Base-by-base conservation (phyloP, 2,797 vertebrate genomes). In the Sibirionetta formosa region DNA sequence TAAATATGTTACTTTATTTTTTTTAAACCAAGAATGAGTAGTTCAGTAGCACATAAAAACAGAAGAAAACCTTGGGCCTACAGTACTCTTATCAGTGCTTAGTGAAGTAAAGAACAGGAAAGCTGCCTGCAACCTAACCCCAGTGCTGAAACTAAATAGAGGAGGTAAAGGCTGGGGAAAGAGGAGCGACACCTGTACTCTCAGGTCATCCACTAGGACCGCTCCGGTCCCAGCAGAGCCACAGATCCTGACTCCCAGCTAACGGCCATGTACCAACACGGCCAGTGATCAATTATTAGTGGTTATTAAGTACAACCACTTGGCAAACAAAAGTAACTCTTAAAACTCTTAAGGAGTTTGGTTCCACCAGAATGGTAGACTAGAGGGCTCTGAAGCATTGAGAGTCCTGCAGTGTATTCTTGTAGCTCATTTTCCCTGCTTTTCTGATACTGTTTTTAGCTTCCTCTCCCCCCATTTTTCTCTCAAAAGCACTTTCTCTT, bases 191-290 rank as follows among this genome's bases (percentile, higher is more conserved):
- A 53, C 36, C 58, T 86, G 50, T 36, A 31, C 63, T 40, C 53
- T 15, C 42, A 53, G 61, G 29, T 60, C 61, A 78, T 63, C 66
- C 46, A 23, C 56, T 64, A 31, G 13, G 18, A 36, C 50, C 56
- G 61, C 60, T 40, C 36, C 53, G 15, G 33, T 63, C 42, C 72
- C 9, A 81, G 18, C 46, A 81, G 29, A 88, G 65, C 27, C 42
- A 31, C 20, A 38, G 44, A 33, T 5, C 7, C 36, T 23, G 44
- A n/a, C 12, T 88, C 46, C 8, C 58, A 40, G 58, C 9, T 53
- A 48, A 35, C 0, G 0, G 16, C 31, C 29, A 40, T 31, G 76
- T 26, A 50, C 48, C 48, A 38, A 57, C 10, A 2, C 12, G 10
- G 24, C 61, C 48, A 50, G 13, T 31, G 26, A 64, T 0, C 54